Conservation (phyloP, 1,140 invertebrate genomes). For the Camponotus vicinus region DNA sequence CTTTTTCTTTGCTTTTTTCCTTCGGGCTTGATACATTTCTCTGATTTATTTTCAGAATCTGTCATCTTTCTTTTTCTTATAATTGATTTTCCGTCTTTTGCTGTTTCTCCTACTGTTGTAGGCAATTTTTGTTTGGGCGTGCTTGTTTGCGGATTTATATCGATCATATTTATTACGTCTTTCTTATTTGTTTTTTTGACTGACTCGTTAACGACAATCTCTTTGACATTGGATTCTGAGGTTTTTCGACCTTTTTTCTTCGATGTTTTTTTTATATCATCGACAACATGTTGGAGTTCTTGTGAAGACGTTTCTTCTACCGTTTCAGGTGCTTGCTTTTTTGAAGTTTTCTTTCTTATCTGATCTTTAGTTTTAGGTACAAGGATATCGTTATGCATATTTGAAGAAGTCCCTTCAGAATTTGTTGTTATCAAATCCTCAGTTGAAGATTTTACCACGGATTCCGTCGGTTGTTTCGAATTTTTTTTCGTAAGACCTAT, state of each 20-base stretch:
- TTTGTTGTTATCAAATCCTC: no score
- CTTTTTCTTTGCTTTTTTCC: not conserved
- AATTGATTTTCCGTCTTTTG: not conserved
- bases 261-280: not conserved
- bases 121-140: not conserved
- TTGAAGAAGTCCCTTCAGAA: not conserved
- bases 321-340: not conserved
- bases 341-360: not conserved
- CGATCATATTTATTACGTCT: not conserved
- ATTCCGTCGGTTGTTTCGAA: not conserved
- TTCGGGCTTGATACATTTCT: not conserved
- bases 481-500: not conserved
- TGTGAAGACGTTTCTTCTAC: not conserved
- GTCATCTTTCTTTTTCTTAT: not conserved
- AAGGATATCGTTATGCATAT: not conserved
- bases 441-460: not conserved
- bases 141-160: not conserved
- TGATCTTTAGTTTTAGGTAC: not conserved
- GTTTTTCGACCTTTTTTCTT: not conserved
- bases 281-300: not conserved
- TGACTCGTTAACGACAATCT: not conserved
- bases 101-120: not conserved
- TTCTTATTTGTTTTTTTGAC: not conserved
- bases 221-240: not conserved
- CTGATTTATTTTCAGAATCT: conserved; percentile 8